A percentile compares a stretch with the other conserved stretches of the same genome.
These are phyloP conservation scores for Antitype chi DNA, from an alignment of 2,888 invertebrate species.

Conservation along the genomic window DNA sequence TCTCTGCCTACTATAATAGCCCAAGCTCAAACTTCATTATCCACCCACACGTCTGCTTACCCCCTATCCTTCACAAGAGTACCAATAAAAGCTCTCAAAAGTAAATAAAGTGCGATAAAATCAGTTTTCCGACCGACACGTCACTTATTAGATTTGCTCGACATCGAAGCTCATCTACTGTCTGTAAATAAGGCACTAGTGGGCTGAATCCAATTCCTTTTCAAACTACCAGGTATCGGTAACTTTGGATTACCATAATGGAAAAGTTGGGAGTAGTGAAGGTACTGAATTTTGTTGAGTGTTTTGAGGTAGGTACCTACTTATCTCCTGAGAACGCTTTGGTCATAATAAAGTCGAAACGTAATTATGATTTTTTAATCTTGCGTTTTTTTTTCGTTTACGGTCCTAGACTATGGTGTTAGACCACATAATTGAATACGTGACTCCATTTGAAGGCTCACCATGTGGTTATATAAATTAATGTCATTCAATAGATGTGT, in stretches of 20 bases:
- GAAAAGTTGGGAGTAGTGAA: conserved; percentile 37
- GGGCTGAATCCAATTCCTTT: conserved; percentile 73
- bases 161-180: conserved; percentile 72
- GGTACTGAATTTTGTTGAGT: conserved; percentile 4
- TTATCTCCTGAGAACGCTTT: conserved; percentile 1
- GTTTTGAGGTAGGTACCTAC: not conserved
- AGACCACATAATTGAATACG: not conserved
- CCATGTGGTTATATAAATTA: not conserved
- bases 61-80: conserved; percentile 27
- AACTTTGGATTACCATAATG: conserved; percentile 64
- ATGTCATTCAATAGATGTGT: not conserved
- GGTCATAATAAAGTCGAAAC: not conserved
- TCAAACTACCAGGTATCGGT: conserved; percentile 57
- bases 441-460: not conserved
- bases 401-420: not conserved
- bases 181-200: conserved; percentile 74
- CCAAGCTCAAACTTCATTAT: conserved; percentile 20
- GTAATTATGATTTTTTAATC: not conserved
- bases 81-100: conserved; percentile 63
- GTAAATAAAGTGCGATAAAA: conserved; percentile 72
- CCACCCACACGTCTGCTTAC: conserved; percentile 1
- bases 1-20: conserved; percentile 4
- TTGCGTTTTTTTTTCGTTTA: not conserved
- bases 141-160: conserved; percentile 74
- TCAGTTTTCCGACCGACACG: conserved; percentile 71